phyloP scores from a whole-genome alignment of 2,888 invertebrate species.

The Diarsia mendica region DNA sequence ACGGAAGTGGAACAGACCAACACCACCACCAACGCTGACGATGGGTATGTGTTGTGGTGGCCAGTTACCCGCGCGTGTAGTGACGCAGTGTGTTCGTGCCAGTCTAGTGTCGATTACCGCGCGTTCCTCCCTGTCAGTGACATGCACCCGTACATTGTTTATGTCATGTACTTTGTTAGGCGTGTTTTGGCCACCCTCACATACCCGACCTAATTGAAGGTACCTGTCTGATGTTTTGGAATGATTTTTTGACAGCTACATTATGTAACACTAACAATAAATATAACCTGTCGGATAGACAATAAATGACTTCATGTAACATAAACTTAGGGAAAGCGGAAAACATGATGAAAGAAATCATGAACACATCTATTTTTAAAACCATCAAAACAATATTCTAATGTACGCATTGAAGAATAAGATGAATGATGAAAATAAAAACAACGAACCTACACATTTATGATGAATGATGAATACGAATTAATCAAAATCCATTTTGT shows the following conservation, averaged over 20 bases:
- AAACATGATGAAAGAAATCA: slow-evolving; percentile 11
- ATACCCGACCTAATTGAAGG: slow-evolving; percentile 90
- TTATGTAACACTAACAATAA: slow-evolving; percentile 20
- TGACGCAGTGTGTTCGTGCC: slow-evolving; percentile 72
- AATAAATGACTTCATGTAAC: neutral
- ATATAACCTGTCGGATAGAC: neutral
- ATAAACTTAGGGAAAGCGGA: neutral
- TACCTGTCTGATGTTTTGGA: slow-evolving; percentile 74
- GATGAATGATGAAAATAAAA: neutral
- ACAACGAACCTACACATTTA: neutral
- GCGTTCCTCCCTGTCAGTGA: slow-evolving; percentile 77
- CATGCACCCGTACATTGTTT: slow-evolving; percentile 67
- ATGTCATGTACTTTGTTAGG: slow-evolving; percentile 70
- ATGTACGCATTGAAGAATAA: neutral
- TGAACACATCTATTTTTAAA: slow-evolving; percentile 18
- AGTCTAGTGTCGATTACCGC: slow-evolving; percentile 81
- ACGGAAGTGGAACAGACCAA: slow-evolving; percentile 94
- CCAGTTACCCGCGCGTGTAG: slow-evolving; percentile 82
- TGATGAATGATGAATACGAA: neutral
- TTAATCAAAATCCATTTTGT: neutral
- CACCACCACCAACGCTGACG: slow-evolving; percentile 92
- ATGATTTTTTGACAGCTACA: slow-evolving; percentile 22
- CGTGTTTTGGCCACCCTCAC: slow-evolving; percentile 87
- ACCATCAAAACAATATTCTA: slow-evolving; percentile 20
- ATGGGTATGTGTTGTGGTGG: slow-evolving; percentile 96